phyloP scores from a whole-genome alignment of 2,888 invertebrate genomes.

The Conops quadrifasciatus region DNA sequence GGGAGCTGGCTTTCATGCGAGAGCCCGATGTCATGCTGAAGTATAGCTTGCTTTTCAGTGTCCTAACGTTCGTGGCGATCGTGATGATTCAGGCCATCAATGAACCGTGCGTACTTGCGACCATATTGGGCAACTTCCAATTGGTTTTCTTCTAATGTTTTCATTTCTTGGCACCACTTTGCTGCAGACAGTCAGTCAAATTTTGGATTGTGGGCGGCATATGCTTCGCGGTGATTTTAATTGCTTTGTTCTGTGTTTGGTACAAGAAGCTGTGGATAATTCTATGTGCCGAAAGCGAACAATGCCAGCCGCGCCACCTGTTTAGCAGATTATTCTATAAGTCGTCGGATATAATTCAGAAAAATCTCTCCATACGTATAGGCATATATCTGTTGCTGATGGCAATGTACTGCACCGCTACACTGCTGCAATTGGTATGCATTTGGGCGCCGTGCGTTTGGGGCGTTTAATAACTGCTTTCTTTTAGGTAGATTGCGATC shows the following conservation, averaged over 20 bases:
- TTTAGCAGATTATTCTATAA: slow-evolving; percentile 70
- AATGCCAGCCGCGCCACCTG: slow-evolving; percentile 66
- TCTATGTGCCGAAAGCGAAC: slow-evolving; percentile 52
- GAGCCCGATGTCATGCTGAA: slow-evolving; percentile 86
- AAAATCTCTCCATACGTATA: slow-evolving; percentile 71
- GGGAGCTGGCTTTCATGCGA: slow-evolving; percentile 77
- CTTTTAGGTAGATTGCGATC: slow-evolving; percentile 51
- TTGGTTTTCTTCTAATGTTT: not conserved
- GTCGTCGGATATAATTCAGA: slow-evolving; percentile 71
- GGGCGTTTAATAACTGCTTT: slow-evolving; percentile 14
- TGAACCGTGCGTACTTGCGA: slow-evolving; percentile 55
- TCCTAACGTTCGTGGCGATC: slow-evolving; percentile 70
- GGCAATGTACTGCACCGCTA: slow-evolving; percentile 71
- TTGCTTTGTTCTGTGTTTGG: slow-evolving; percentile 78
- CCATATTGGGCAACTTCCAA: too few relatives aligned
- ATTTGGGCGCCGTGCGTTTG: not conserved
- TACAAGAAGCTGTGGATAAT: slow-evolving; percentile 77
- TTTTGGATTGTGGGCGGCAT: slow-evolving; percentile 67
- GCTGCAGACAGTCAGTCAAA: slow-evolving; percentile 55
- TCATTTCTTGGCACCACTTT: not conserved
- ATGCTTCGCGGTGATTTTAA: slow-evolving; percentile 66
- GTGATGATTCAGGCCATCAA: slow-evolving; percentile 72
- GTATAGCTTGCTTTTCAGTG: slow-evolving; percentile 75
- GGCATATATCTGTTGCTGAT: slow-evolving; percentile 75
- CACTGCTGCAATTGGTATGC: slow-evolving; percentile 71